These are phyloP conservation scores for Drosophila miranda DNA, from an alignment of 1,140 invertebrate species.

Conservation along the genomic window DNA sequence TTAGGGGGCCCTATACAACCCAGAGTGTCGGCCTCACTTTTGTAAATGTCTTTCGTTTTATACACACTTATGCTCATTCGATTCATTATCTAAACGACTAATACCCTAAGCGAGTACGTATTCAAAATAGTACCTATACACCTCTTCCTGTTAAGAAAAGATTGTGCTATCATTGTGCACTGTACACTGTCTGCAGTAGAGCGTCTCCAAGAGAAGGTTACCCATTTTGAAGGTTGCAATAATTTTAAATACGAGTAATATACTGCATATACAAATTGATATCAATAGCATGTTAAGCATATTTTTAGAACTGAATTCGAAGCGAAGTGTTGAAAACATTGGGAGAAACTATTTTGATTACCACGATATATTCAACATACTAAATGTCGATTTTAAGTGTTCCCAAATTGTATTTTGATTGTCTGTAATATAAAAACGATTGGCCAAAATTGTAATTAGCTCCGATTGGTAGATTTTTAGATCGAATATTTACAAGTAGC, in stretches of 20 bases:
- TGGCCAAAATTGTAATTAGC: slow-evolving; percentile 51
- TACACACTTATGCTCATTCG: slow-evolving; percentile 28
- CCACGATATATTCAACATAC: too few relatives aligned
- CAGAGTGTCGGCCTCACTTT: slow-evolving; percentile 27
- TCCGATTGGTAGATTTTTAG: slow-evolving; percentile 16
- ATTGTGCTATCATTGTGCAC: slow-evolving; percentile 22
- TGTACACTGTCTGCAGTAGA: slow-evolving; percentile 4
- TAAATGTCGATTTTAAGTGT: too few relatives aligned
- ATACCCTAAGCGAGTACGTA: slow-evolving; percentile 25
- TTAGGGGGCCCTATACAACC: slow-evolving; percentile 30
- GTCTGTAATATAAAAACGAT: slow-evolving; percentile 32
- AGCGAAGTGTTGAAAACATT: slow-evolving; percentile 30
- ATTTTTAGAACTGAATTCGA: slow-evolving; percentile 30
- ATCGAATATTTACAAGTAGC: slow-evolving; percentile 38
- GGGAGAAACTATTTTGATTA: background rate
- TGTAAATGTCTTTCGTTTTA: slow-evolving; percentile 58
- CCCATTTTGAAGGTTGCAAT: slow-evolving; percentile 50
- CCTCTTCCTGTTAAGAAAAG: slow-evolving; percentile 58
- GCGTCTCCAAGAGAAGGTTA: slow-evolving; percentile 33
- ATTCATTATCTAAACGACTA: slow-evolving; percentile 4
- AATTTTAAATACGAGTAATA: slow-evolving; percentile 45
- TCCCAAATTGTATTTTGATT: slow-evolving; percentile 16
- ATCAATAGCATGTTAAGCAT: slow-evolving; percentile 59
- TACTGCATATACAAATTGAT: slow-evolving; percentile 52
- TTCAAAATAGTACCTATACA: slow-evolving; percentile 48